Evolutionary conservation across 2,888 invertebrate genomes (phyloP).

Genomic region (Pristionchus entomophagus): DNA sequence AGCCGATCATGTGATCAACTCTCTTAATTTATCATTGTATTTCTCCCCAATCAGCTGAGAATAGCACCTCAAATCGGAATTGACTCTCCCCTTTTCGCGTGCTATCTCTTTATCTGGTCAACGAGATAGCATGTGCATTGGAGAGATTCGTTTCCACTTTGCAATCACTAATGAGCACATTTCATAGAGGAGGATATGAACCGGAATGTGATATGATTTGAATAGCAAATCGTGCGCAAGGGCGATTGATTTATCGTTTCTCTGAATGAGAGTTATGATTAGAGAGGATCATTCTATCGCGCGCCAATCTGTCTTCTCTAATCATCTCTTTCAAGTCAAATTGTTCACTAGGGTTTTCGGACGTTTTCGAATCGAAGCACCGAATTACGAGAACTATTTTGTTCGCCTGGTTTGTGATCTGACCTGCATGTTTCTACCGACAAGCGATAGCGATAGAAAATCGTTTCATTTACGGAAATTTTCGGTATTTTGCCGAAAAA

Average conservation of each 20-base stretch:
- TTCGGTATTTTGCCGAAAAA: no score
- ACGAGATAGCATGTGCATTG: not conserved
- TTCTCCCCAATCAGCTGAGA: slow-evolving; percentile 1
- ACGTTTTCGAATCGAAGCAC: no score
- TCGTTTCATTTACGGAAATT: no score
- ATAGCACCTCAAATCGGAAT: not conserved
- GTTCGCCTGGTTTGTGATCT: no score
- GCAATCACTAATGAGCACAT: no score
- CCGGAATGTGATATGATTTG: slow-evolving; percentile 43
- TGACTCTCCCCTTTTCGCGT: not conserved
- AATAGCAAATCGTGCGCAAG: slow-evolving; percentile 26
- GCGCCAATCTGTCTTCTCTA: no score
- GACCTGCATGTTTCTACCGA: no score
- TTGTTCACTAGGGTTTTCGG: no score
- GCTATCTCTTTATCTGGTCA: not conserved
- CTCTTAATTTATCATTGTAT: not conserved
- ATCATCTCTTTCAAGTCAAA: no score
- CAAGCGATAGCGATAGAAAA: no score
- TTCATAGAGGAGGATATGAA: not conserved
- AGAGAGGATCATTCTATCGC: not conserved
- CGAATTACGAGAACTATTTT: no score
- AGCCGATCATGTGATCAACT: not conserved
- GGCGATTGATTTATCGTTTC: slow-evolving; percentile 32
- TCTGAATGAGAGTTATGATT: not conserved
- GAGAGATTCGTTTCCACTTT: not conserved